Evolutionary conservation across 2,888 invertebrate species (phyloP), one percentile per base, ranked within the genome.

Genomic region (Caenorhabditis drosophilae): DNA sequence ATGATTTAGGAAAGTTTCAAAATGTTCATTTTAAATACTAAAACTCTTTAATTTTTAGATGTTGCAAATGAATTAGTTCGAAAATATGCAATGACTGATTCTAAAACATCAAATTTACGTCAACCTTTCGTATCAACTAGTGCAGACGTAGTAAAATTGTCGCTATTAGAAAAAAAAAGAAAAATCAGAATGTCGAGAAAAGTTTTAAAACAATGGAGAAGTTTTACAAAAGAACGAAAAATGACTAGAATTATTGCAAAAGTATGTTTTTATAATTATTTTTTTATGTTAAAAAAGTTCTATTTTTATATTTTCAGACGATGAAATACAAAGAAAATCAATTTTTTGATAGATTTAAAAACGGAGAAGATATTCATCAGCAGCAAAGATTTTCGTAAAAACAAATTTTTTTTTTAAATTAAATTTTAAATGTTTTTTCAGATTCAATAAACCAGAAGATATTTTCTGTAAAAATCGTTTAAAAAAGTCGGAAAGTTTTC

Each of bases 271-370:
- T 25, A 12, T 35, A 20, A 16, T 16, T 26, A 1, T 49, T 23
- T 60, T 52, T 82, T 12, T n/a, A n/a, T n/a, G 7, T 31, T 31
- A 31, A 31, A 12, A 31, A 31, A n/a, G n/a, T n/a, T n/a, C n/a
- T n/a, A n/a, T n/a, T 31, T 31, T 31, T 12, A 31, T 12, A 31
- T 31, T 31, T 31, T 31, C 31, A 31, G 31, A 12, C 31, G 31
- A 31, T 31, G 6, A 6, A 31, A 31, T 15, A 15, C 12, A 42
- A 42, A 27, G 57, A 63, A 16, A 44, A 46, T 3, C 44, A 45
- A 20, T 63, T 63, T 23, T 54, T 40, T 36, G n/a, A 38, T 26
- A 35, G 48, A 15, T 63, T 63, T 42, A 15, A 25, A 23, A 23
- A 23, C 9, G 22, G 18, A 15, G 42, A 23, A 23, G 22, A 20